Evolutionary conservation across 1,140 invertebrate genomes (phyloP).

Genomic region (Hetaerina americana): DNA sequence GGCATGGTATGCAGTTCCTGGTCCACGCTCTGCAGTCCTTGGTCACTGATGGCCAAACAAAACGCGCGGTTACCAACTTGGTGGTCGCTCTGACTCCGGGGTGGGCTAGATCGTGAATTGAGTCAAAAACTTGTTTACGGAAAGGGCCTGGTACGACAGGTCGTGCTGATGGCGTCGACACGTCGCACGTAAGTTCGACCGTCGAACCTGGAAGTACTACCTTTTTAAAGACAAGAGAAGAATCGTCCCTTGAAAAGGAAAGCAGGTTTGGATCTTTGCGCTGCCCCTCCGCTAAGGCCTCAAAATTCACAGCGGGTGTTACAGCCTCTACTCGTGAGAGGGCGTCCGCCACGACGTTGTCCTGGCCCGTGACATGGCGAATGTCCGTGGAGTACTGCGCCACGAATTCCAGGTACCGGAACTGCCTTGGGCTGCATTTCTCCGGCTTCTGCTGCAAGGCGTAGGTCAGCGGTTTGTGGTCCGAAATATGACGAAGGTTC

Average conservation of each 20-base stretch:
- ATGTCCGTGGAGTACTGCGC: slow-evolving; percentile 21
- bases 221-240: slow-evolving; percentile 1
- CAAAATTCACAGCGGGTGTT: slow-evolving; percentile 8
- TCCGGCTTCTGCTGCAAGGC: slow-evolving; percentile 21
- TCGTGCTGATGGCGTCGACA: slow-evolving; percentile 11
- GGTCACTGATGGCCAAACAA: slow-evolving; percentile 29
- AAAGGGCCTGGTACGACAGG: slow-evolving; percentile 19
- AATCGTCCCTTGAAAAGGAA: neutral
- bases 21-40: slow-evolving; percentile 19
- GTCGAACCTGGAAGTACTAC: slow-evolving; percentile 1
- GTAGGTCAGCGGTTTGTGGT: slow-evolving; percentile 27
- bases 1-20: slow-evolving; percentile 18
- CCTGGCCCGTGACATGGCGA: slow-evolving; percentile 14
- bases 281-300: no score
- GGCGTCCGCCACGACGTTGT: slow-evolving; percentile 17
- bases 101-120: slow-evolving; percentile 20
- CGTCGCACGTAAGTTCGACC: slow-evolving; percentile 19
- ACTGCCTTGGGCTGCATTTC: slow-evolving; percentile 20
- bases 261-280: no score
- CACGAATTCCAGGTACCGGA: slow-evolving; percentile 18
- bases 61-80: slow-evolving; percentile 25
- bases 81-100: slow-evolving; percentile 16
- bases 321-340: slow-evolving; percentile 15
- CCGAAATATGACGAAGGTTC: slow-evolving; percentile 20
- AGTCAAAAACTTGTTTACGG: slow-evolving; percentile 18